These are phyloP conservation scores for Lycocorax pyrrhopterus DNA, from an alignment of 2,113 vertebrate species.

Conservation along the genomic window DNA sequence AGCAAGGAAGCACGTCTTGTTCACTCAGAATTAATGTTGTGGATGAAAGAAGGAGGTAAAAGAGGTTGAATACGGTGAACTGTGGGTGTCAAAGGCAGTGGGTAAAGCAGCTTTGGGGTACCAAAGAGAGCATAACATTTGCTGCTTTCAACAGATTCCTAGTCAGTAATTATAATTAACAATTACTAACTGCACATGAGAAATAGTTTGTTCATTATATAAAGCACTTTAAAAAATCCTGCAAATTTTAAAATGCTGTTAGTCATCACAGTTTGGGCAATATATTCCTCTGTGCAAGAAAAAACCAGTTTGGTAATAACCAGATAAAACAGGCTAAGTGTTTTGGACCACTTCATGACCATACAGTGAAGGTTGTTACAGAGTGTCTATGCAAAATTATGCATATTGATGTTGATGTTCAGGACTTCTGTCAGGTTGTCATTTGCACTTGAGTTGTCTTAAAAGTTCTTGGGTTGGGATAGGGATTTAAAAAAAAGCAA, in stretches of 20 bases:
- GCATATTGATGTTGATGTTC: background rate
- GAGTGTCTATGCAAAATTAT: slow-evolving; percentile 31
- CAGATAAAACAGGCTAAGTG: background rate
- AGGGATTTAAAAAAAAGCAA: background rate
- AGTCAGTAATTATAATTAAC: slow-evolving; percentile 65
- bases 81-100: slow-evolving; percentile 66
- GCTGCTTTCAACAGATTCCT: slow-evolving; percentile 48
- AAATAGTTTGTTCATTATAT: background rate
- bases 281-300: background rate
- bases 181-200: background rate
- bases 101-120: slow-evolving; percentile 66
- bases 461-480: slow-evolving; percentile 35
- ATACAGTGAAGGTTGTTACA: slow-evolving; percentile 29
- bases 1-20: slow-evolving; percentile 82
- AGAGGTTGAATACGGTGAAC: slow-evolving; percentile 73
- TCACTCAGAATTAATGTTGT: slow-evolving; percentile 82
- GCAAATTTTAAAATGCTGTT: background rate
- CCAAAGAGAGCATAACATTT: slow-evolving; percentile 49
- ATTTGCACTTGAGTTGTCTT: slow-evolving; percentile 38
- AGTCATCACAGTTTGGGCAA: background rate
- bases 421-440: slow-evolving; percentile 34
- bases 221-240: background rate
- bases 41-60: slow-evolving; percentile 81
- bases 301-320: background rate
- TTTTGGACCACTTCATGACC: background rate